phyloP scores from a whole-genome alignment of 2,888 invertebrate genomes.

The Tromatobia lineatoria region DNA sequence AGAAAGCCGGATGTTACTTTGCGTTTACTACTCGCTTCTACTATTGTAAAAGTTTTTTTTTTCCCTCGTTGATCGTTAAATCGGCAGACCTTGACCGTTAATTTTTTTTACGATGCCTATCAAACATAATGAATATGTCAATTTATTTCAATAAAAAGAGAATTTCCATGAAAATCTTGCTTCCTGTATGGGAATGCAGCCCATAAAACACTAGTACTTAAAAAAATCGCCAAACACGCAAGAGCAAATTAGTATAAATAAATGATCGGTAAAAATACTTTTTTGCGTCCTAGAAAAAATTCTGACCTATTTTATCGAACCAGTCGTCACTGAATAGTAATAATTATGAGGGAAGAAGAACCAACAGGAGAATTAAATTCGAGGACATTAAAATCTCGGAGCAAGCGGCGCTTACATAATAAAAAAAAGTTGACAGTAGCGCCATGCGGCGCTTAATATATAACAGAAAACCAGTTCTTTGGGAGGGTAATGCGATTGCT shows the following conservation, averaged over 20 bases:
- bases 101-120: neutral
- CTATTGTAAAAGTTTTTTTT: neutral
- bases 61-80: neutral
- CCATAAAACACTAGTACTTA: neutral
- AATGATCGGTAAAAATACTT: neutral
- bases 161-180: too few species aligned
- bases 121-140: too few species aligned
- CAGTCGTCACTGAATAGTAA: slow-evolving; percentile 39
- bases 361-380: slow-evolving; percentile 26
- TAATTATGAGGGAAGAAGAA: slow-evolving; percentile 11
- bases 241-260: neutral
- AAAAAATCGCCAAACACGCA: neutral
- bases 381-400: slow-evolving; percentile 39
- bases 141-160: too few species aligned
- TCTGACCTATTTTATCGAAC: neutral
- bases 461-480: slow-evolving; percentile 79
- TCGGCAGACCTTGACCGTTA: neutral
- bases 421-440: slow-evolving; percentile 56
- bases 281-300: neutral
- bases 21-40: neutral
- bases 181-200: neutral
- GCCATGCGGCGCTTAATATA: slow-evolving; percentile 72
- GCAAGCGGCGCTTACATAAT: slow-evolving; percentile 53
- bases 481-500: slow-evolving; percentile 76
- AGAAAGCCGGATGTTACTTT: neutral